Evolutionary conservation across 2,797 vertebrate genomes (phyloP).

Genomic region (Manis pentadactyla): DNA sequence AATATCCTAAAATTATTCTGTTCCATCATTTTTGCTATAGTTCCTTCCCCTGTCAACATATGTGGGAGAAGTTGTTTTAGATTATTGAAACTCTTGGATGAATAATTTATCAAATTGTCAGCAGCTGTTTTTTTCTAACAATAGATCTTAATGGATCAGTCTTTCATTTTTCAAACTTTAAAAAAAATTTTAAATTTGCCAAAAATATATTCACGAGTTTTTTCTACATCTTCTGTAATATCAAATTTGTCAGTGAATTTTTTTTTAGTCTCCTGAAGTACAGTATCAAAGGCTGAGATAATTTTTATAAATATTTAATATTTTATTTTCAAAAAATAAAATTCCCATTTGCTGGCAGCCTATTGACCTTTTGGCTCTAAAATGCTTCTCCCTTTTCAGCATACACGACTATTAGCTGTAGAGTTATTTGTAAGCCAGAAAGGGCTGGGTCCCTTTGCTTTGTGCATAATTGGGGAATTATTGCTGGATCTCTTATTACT

Average conservation of each 20-base stretch:
- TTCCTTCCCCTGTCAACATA: constrained; percentile 75
- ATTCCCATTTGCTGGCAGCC: neutral
- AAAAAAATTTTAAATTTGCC: constrained; percentile 48
- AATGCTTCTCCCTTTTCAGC: neutral
- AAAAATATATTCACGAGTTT: constrained; percentile 65
- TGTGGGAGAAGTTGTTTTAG: constrained; percentile 73
- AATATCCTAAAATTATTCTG: constrained; percentile 76
- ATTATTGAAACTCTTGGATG: constrained; percentile 78
- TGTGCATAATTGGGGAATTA: neutral
- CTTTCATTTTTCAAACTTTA: constrained; percentile 65
- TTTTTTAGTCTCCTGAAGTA: neutral
- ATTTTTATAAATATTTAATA: constrained; percentile 51
- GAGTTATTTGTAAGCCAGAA: neutral
- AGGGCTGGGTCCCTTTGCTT: neutral
- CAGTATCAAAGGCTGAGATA: neutral
- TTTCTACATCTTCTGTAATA: constrained; percentile 38
- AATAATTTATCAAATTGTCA: constrained; percentile 85
- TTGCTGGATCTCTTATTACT: neutral
- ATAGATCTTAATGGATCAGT: constrained; percentile 63
- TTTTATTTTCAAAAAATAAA: constrained; percentile 63
- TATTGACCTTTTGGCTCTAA: constrained; percentile 48
- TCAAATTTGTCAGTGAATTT: constrained; percentile 33
- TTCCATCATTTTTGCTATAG: constrained; percentile 75
- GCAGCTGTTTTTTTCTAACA: constrained; percentile 78
- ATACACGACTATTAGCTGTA: neutral